Evolutionary conservation across 2,113 vertebrate genomes (phyloP), one percentile per base, ranked within the genome.

Genomic region (Geococcyx californianus): DNA sequence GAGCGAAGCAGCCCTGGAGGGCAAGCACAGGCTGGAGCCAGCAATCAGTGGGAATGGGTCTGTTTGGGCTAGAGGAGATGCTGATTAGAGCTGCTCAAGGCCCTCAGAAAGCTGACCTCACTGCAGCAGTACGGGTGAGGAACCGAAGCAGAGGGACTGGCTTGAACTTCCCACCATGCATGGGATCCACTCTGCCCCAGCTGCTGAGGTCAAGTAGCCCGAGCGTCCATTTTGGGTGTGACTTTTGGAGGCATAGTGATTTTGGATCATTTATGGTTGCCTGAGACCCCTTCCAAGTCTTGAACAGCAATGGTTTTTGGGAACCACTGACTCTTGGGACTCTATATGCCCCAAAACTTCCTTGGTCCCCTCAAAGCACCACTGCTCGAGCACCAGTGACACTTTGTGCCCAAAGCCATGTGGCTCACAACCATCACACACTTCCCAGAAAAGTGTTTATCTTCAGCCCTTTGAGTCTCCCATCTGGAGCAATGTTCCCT

Each of bases 61-160:
- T 95, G 91, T 96, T 97, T 97, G 78, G 93, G 74, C 54, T 91
- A 20, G 82, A 21, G 49, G 23, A 81, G 18, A 45, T 20, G 29
- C 49, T 89, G 77, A 91, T 94, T 79, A 89, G 62, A 60, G 74
- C 67, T 66, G 38, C 74, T 91, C 81, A 91, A 95, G 96, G 95
- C 49, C 70, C 54, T 45, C 52, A 54, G 68, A 70, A 67, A 76
- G 29, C 49, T 1, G 13, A 52, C 33, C 47, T 45, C 3, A 2
- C 36, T 70, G 78, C 23, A 28, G 38, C 51, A 74, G 73, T 8
- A 0, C 21, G 29, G 15, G 9, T 33, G n/a, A 88, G 25, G 64
- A 76, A 42, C 44, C 78, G 68, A n/a, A 64, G 33, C 33, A 83
- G 63, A 73, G 10, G 16, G 31, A 24, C 19, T 4, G 0, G 28